phyloP scores from a whole-genome alignment of 2,113 vertebrate species.

The Gymnocephalus cernua region DNA sequence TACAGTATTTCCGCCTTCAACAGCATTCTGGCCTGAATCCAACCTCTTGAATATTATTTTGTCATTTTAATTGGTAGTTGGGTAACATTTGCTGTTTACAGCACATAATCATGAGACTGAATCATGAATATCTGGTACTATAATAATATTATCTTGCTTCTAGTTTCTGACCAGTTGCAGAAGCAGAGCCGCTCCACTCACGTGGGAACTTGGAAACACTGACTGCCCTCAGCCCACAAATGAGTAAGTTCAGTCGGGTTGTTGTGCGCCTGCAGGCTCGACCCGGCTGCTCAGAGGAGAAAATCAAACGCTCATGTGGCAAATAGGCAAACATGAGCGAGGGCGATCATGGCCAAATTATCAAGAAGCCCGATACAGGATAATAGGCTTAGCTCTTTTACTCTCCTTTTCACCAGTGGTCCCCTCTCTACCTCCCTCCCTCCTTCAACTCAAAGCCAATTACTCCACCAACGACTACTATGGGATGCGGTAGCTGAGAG shows the following conservation, averaged over 20 bases:
- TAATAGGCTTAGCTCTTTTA: slow-evolving; percentile 73
- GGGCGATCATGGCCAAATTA: slow-evolving; percentile 49
- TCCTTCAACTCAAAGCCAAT: slow-evolving; percentile 71
- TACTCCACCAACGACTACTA: slow-evolving; percentile 56
- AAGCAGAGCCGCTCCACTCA: slow-evolving; percentile 34
- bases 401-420: slow-evolving; percentile 53
- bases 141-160: slow-evolving; percentile 9
- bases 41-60: not conserved
- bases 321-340: slow-evolving; percentile 42
- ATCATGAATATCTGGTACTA: slow-evolving; percentile 3
- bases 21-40: not conserved
- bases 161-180: slow-evolving; percentile 15
- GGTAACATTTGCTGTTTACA: not conserved
- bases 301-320: slow-evolving; percentile 62
- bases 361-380: slow-evolving; percentile 47
- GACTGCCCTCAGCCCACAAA: slow-evolving; percentile 57
- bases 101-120: not conserved
- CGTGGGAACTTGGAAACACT: slow-evolving; percentile 57
- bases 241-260: slow-evolving; percentile 60
- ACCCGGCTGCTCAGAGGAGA: slow-evolving; percentile 50
- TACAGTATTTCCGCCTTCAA: slow-evolving; percentile 11
- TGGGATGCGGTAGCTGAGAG: slow-evolving; percentile 63
- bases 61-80: slow-evolving; percentile 8
- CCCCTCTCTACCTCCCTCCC: slow-evolving; percentile 33
- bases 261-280: slow-evolving; percentile 51